Base-by-base conservation (phyloP, 2,797 vertebrate genomes). In the Megalops cyprinoides region DNA sequence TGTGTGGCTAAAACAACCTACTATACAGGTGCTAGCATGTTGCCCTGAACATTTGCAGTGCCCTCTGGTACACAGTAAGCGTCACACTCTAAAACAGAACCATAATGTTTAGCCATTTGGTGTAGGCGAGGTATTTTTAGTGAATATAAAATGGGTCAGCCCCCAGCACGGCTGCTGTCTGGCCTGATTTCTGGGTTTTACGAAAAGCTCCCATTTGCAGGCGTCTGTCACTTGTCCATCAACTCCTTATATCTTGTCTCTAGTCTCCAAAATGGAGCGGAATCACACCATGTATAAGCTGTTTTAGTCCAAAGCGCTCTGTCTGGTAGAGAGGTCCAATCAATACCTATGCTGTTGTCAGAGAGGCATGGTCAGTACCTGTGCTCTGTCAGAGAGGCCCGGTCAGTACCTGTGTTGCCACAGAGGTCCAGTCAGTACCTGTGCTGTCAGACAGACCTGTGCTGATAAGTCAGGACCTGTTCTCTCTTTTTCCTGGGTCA, bases 91-190 rank as follows among this genome's bases (percentile, higher is more conserved):
- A 25, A 74, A 74, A 14, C n/a, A 25, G 51, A 15, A 53, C 25
- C 5, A n/a, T 18, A 60, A 8, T n/a, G 28, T 28, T n/a, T 20
- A 10, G 71, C 10, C 48, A 42, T 48, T 25, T 25, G 39, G 71
- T 10, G 23, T 10, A n/a, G 42, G 23, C n/a, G 4, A n/a, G n/a
- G 37, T 71, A 39, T 23, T 48, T 48, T 74, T 48, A 74, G 71
- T 48, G 71, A 74, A 46, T 14, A 20, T 48, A 74, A 48, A 74
- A 48, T 74, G 44, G 71, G 71, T 74, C 71, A 74, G 12, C 9
- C 44, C 44, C 23, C 44, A 2, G 71, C 71, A 74, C 7, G 15
- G 18, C 18, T 15, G 18, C 7, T 8, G 49, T 8, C 49, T 71
- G 67, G 34, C 20, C 67, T 71, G 1, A 74, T 74, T 74, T 44